Evolutionary conservation across 2,113 vertebrate species (phyloP), one percentile per base, ranked within the genome.

Genomic region (Oreocharis arfaki): DNA sequence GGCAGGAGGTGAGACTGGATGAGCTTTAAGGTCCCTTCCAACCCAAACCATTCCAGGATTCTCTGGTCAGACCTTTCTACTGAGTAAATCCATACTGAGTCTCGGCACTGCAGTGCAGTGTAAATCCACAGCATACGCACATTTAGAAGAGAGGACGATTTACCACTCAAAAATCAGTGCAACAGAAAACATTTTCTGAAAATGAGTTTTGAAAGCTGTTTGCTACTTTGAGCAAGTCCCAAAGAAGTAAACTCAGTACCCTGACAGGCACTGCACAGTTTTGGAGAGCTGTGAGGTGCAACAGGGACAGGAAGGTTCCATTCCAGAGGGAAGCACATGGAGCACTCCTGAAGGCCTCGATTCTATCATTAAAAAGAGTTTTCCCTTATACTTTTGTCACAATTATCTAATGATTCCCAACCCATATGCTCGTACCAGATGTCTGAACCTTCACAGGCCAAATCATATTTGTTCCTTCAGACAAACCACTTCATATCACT

Each of bases 381-480:
- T 91, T 91, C 46, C 88, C 70, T 80, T 75, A 49, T 76, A 69
- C 93, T 97, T 96, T 86, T 71, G 61, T 92, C 85, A 93, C 83
- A 87, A 89, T 90, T 79, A 84, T 60, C 80, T 96, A 84, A 95
- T 87, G 87, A 95, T 96, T 93, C 79, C 83, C 91, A 89, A 67
- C 77, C 87, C 96, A 96, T 95, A 97, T 96, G 95, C 70, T 77
- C 91, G 84, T 73, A 92, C 77, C 96, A 97, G 95, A 91, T 97
- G 95, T 94, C 89, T 94, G 89, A 96, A 95, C 55, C 92, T 95
- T 93, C 77, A 67, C 44, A 73, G 76, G 32, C 71, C 85, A 47
- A 41, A 93, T 47, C 24, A 5, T 46, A 73, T 89, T 93, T 95
- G 77, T 84, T 93, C 59, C 80, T 90, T 91, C 69, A 73, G 37